These are phyloP conservation scores for Matsumyia berberina DNA, from an alignment of 2,888 invertebrate genomes.

Conservation along the genomic window DNA sequence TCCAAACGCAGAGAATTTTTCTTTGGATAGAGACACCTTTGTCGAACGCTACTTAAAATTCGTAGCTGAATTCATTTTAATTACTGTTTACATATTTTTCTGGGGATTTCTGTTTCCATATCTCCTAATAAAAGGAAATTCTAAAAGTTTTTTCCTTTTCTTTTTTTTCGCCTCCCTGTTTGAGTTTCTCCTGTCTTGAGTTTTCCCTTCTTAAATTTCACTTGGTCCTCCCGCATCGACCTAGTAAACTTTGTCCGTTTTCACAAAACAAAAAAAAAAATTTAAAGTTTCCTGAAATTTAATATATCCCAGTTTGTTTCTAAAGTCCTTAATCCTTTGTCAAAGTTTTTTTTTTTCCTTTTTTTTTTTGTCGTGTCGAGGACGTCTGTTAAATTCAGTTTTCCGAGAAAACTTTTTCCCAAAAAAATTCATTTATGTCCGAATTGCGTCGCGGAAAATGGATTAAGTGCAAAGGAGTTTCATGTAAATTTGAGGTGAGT, in stretches of 20 bases:
- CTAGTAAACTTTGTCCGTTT: conserved; percentile 69
- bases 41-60: conserved; percentile 21
- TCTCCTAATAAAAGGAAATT: background rate
- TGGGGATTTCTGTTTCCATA: background rate
- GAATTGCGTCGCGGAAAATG: conserved; percentile 75
- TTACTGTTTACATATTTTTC: background rate
- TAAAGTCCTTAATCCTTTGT: conserved; percentile 16
- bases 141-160: conserved; percentile 26
- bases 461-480: conserved; percentile 74
- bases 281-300: conserved; percentile 10
- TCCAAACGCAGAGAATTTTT: background rate
- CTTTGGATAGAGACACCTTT: conserved; percentile 2
- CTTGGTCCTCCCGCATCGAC: conserved; percentile 36
- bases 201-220: conserved; percentile 15
- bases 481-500: conserved; percentile 74
- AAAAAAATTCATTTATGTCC: conserved; percentile 75
- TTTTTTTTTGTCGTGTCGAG: conserved; percentile 51
- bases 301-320: conserved; percentile 25
- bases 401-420: conserved; percentile 21
- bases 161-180: conserved; percentile 17
- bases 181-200: conserved; percentile 19
- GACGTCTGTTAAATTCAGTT: conserved; percentile 38
- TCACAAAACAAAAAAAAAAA: background rate
- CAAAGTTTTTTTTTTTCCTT: conserved; percentile 12
- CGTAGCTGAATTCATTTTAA: conserved; percentile 8